Conservation (phyloP, 2,888 invertebrate genomes). For the Oscheius sp. region DNA sequence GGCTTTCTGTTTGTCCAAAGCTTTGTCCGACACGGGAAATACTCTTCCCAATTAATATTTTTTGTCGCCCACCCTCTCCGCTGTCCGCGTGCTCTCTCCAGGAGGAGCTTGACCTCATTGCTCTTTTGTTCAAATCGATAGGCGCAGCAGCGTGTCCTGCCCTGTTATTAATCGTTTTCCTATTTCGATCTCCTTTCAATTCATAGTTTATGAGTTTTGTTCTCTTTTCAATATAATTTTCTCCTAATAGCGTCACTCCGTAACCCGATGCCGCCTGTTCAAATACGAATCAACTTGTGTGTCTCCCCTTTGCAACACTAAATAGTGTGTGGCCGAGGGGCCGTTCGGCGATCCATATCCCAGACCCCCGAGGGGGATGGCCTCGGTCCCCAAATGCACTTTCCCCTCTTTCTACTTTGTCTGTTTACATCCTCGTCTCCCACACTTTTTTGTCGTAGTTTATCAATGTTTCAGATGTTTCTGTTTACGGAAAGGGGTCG, state of each 20-base stretch:
- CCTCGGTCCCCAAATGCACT: conserved; percentile 24
- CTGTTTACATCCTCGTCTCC: neutral
- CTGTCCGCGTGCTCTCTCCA: conserved; percentile 9
- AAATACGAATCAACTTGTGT: neutral
- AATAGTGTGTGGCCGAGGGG: conserved; percentile 11
- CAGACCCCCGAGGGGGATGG: conserved; percentile 12
- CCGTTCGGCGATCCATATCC: conserved; percentile 29
- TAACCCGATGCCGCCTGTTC: neutral
- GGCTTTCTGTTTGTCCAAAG: conserved; percentile 13
- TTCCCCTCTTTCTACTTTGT: no score
- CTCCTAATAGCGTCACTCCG: neutral
- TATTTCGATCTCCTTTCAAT: neutral
- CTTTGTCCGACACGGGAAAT: conserved; percentile 11
- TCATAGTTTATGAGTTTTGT: conserved; percentile 28
- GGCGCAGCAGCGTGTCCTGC: conserved; percentile 5
- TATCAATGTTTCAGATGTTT: conserved; percentile 9
- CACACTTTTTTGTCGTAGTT: conserved; percentile 4
- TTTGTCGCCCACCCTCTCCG: neutral
- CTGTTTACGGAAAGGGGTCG: conserved; percentile 19
- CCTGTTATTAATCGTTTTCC: conserved; percentile 15
- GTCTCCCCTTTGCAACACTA: conserved; percentile 27
- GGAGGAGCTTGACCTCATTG: conserved; percentile 32
- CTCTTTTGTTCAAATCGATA: conserved; percentile 30
- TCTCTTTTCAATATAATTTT: neutral
- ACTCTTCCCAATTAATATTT: neutral